Conservation (phyloP, 2,888 invertebrate species). For the Ornithoptera priamus region DNA sequence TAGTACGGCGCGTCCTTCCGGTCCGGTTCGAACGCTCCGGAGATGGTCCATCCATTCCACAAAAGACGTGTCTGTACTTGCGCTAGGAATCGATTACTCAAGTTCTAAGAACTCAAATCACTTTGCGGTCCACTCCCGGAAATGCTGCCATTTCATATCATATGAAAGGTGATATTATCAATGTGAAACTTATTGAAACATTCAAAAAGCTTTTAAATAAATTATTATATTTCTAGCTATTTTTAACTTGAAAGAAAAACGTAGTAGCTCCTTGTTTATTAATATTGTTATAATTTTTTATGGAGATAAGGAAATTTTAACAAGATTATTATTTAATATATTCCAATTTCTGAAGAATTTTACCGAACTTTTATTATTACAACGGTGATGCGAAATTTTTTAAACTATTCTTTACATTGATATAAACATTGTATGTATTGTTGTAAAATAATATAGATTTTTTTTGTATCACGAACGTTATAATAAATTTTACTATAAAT, state of each 20-base stretch:
- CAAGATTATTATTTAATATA: too few relatives aligned
- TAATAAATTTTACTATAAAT: too few relatives aligned
- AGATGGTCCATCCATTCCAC: slow-evolving; percentile 26
- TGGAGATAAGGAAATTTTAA: too few relatives aligned
- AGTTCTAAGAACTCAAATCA: slow-evolving; percentile 20
- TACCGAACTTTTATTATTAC: too few relatives aligned
- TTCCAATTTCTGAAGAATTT: not conserved
- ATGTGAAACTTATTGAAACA: not conserved
- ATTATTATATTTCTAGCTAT: not conserved
- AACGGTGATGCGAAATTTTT: not conserved
- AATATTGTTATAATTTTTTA: not conserved
- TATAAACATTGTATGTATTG: too few relatives aligned
- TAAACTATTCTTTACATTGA: not conserved
- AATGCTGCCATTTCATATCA: slow-evolving; percentile 5
- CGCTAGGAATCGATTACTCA: slow-evolving; percentile 20
- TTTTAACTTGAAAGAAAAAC: not conserved
- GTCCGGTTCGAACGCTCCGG: slow-evolving; percentile 18
- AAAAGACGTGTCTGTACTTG: slow-evolving; percentile 23
- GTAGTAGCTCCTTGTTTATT: not conserved
- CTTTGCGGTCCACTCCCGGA: slow-evolving; percentile 6
- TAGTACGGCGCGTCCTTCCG: slow-evolving; percentile 15
- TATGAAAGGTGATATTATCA: not conserved
- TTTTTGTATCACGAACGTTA: too few relatives aligned
- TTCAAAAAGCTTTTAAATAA: not conserved
- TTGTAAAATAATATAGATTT: too few relatives aligned